Evolutionary conservation across 2,113 vertebrate genomes (phyloP).

Genomic region (Onychostoma macrolepis): DNA sequence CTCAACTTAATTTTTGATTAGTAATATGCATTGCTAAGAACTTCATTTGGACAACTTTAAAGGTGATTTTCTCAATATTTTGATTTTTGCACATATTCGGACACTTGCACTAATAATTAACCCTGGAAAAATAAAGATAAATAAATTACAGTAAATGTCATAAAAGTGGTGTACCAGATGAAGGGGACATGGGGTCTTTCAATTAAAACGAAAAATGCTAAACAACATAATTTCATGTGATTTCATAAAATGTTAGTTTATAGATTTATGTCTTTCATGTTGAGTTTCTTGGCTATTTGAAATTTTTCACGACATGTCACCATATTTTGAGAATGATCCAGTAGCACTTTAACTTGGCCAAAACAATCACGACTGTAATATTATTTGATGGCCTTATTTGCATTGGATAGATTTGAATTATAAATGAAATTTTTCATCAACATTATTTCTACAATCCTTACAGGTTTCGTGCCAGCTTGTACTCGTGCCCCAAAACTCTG

Average conservation of each 20-base stretch:
- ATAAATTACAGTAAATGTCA: too few species aligned
- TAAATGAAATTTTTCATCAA: neutral
- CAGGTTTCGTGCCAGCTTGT: slow-evolving; percentile 52
- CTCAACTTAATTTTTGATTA: too few species aligned
- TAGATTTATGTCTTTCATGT: neutral
- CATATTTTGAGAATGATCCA: neutral
- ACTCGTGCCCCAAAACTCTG: slow-evolving; percentile 35
- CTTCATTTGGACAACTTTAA: too few species aligned
- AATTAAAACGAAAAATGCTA: too few species aligned
- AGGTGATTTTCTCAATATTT: too few species aligned
- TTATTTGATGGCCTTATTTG: neutral
- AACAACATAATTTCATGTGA: neutral
- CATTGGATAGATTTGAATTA: neutral
- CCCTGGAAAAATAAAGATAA: too few species aligned
- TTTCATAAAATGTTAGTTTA: neutral
- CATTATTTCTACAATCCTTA: neutral
- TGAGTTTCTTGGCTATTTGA: neutral
- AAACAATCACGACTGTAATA: neutral
- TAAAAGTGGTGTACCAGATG: too few species aligned
- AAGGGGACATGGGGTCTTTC: too few species aligned
- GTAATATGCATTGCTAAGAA: too few species aligned
- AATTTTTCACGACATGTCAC: neutral
- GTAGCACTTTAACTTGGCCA: neutral
- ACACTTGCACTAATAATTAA: too few species aligned
- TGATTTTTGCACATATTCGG: too few species aligned